Evolutionary conservation across 1,140 invertebrate genomes (phyloP).

Genomic region (Drosophila triauraria): DNA sequence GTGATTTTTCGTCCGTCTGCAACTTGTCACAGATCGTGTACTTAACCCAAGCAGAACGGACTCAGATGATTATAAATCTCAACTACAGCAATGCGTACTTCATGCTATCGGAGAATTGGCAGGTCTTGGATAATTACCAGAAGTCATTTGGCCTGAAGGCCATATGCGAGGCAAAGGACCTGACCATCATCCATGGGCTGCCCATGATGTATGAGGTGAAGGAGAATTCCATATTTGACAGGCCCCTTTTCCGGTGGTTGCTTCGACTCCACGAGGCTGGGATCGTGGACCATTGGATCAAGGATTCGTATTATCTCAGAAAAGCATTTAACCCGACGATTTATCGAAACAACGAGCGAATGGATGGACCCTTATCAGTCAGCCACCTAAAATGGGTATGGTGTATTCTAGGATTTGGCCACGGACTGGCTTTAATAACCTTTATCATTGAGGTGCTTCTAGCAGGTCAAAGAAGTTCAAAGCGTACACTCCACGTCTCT

Average conservation of each 20-base stretch:
- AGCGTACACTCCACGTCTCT: not conserved
- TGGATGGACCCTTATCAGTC: not conserved
- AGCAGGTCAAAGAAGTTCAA: not conserved
- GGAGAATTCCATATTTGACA: slow-evolving; percentile 12
- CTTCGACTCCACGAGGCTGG: not conserved
- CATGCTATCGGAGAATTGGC: not conserved
- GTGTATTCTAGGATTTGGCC: slow-evolving; percentile 14
- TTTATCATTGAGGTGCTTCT: slow-evolving; percentile 17
- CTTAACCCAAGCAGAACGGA: not conserved
- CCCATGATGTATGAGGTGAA: not conserved
- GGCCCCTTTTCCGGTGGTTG: not conserved
- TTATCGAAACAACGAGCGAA: not conserved
- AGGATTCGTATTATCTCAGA: not conserved
- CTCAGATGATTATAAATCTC: not conserved
- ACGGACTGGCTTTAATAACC: slow-evolving; percentile 1
- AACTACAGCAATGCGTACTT: slow-evolving; percentile 10
- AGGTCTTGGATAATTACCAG: not conserved
- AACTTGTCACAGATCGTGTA: not conserved
- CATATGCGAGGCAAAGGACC: not conserved
- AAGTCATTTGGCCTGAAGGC: not conserved
- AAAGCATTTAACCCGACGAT: not conserved
- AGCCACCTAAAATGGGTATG: slow-evolving; percentile 19
- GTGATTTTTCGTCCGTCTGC: not conserved
- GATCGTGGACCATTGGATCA: slow-evolving; percentile 3
- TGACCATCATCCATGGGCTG: not conserved